Conservation (phyloP, 2,797 vertebrate species). For the Synanceia verrucosa region DNA sequence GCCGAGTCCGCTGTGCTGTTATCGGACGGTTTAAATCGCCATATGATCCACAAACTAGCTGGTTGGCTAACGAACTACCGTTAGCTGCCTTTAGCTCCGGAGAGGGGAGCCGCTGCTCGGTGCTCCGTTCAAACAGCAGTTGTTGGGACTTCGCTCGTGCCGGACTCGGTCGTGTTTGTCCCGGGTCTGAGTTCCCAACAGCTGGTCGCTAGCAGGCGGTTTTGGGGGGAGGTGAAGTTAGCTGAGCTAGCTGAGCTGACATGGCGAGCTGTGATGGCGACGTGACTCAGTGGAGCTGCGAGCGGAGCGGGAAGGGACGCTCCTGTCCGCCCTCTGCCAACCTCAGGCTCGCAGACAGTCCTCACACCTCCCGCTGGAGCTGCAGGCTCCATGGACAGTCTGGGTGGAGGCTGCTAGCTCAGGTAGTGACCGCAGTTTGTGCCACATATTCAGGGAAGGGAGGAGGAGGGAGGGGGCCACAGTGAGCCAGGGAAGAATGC, state of each 20-base stretch:
- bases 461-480: slow-evolving; percentile 36
- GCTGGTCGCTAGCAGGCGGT: slow-evolving; percentile 3
- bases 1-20: slow-evolving; percentile 1
- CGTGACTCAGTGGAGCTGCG: slow-evolving; percentile 89
- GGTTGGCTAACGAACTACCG: too few relatives aligned
- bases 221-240: slow-evolving; percentile 47
- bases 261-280: slow-evolving; percentile 91
- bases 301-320: slow-evolving; percentile 84
- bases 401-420: not conserved
- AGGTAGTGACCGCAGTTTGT: slow-evolving; percentile 34
- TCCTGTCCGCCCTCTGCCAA: slow-evolving; percentile 8
- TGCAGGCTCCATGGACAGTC: too few relatives aligned
- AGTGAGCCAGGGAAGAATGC: slow-evolving; percentile 63
- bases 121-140: not conserved
- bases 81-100: slow-evolving; percentile 67
- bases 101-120: too few relatives aligned
- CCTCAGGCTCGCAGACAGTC: too few relatives aligned
- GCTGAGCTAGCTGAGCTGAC: slow-evolving; percentile 73
- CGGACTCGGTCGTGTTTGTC: not conserved
- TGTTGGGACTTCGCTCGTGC: not conserved
- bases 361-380: too few relatives aligned
- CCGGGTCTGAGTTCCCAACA: not conserved
- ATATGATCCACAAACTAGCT: slow-evolving; percentile 59
- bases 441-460: slow-evolving; percentile 54
- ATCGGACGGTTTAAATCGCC: slow-evolving; percentile 72